Evolutionary conservation across 2,797 vertebrate species (phyloP).

Genomic region (Mionectes olivaceus): DNA sequence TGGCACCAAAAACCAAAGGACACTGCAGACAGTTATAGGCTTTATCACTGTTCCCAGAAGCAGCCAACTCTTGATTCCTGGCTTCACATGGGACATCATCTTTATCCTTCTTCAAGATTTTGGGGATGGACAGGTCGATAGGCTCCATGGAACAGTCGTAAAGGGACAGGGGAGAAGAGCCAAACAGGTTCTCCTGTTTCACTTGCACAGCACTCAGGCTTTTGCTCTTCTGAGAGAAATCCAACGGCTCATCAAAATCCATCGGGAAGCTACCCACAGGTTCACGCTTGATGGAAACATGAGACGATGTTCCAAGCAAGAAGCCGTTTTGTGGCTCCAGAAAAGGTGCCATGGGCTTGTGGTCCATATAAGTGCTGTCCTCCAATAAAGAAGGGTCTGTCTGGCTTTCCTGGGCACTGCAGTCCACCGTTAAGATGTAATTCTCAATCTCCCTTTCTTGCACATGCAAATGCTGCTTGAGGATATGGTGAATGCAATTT

Average conservation of each 20-base stretch:
- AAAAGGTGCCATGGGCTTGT: constrained; percentile 74
- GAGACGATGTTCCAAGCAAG: constrained; percentile 58
- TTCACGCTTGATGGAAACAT: constrained; percentile 87
- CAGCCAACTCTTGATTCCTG: constrained; percentile 77
- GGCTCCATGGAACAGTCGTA: constrained; percentile 88
- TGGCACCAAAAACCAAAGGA: constrained; percentile 63
- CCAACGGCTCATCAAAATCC: constrained; percentile 89
- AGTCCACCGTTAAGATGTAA: constrained; percentile 84
- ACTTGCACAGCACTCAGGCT: constrained; percentile 79
- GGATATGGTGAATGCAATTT: constrained; percentile 95
- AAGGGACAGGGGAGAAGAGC: constrained; percentile 64
- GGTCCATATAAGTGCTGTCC: constrained; percentile 67
- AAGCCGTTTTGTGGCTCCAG: constrained; percentile 80
- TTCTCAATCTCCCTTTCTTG: constrained; percentile 93
- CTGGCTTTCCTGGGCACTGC: constrained; percentile 61
- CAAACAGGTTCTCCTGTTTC: constrained; percentile 84
- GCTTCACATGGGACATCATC: constrained; percentile 51
- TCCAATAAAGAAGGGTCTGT: constrained; percentile 65
- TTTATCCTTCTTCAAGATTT: constrained; percentile 80
- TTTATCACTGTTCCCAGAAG: constrained; percentile 57
- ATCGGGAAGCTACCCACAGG: constrained; percentile 73
- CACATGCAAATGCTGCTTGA: constrained; percentile 94
- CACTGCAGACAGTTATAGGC: constrained; percentile 62
- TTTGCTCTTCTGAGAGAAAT: constrained; percentile 88
- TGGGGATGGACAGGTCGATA: constrained; percentile 91